Conservation (phyloP, 2,888 invertebrate species). For the Diarsia rubi region DNA sequence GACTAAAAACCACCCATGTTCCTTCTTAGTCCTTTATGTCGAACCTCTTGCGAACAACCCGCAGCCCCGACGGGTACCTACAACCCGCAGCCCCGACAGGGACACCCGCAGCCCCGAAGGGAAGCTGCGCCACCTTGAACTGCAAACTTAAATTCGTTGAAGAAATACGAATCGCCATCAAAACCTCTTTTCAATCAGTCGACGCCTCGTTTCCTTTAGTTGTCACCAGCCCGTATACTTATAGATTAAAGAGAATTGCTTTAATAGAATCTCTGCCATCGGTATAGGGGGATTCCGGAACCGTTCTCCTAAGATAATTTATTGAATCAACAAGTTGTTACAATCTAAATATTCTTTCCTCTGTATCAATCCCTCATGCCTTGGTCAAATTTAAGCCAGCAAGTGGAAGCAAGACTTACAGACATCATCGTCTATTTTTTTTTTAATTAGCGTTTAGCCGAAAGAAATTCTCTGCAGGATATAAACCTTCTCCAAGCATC, state of each 20-base stretch:
- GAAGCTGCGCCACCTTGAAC: too few species aligned
- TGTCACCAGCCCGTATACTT: conserved; percentile 39
- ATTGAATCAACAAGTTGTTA: conserved; percentile 38
- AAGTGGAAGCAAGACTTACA: background rate
- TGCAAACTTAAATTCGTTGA: background rate
- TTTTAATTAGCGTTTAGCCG: too few species aligned
- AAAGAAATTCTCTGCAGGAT: background rate
- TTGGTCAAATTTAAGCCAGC: background rate
- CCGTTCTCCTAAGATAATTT: too few species aligned
- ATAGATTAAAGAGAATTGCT: conserved; percentile 14
- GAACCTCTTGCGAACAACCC: too few species aligned
- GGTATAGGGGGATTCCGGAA: conserved; percentile 26
- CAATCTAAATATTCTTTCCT: background rate
- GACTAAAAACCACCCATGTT: too few species aligned
- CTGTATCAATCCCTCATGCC: background rate
- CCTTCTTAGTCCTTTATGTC: too few species aligned
- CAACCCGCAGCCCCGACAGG: too few species aligned
- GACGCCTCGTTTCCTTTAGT: conserved; percentile 20
- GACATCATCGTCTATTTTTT: background rate
- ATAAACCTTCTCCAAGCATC: background rate
- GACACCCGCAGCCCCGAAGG: too few species aligned
- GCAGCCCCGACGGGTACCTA: too few species aligned
- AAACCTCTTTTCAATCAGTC: background rate
- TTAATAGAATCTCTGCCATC: conserved; percentile 24
- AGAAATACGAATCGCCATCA: background rate